A percentile compares a stretch with the other conserved stretches of the same genome.
These are phyloP conservation scores for Hydroisotoma schaefferi DNA, from an alignment of 2,888 invertebrate species.

Conservation along the genomic window DNA sequence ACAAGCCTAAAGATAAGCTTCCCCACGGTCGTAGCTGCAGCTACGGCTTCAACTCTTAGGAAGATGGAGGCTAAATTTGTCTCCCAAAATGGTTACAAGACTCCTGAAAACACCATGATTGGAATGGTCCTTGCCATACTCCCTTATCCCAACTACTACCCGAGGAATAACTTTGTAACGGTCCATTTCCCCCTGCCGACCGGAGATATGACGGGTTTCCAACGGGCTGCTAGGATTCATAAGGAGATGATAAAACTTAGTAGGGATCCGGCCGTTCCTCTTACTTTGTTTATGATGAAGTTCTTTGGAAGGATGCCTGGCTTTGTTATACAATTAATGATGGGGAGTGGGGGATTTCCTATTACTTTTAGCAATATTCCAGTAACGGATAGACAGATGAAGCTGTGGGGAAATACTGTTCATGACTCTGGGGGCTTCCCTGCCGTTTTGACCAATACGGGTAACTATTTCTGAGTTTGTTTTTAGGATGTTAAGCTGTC, in stretches of 20 bases:
- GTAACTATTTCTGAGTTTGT: slow-evolving; percentile 12
- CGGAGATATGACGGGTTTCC: slow-evolving; percentile 11
- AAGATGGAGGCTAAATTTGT: slow-evolving; percentile 29
- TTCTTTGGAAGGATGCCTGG: slow-evolving; percentile 42
- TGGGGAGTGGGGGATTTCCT: slow-evolving; percentile 38
- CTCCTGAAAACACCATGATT: slow-evolving; percentile 23
- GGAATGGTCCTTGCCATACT: slow-evolving; percentile 39
- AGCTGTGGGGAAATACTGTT: slow-evolving; percentile 36
- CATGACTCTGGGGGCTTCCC: slow-evolving; percentile 33
- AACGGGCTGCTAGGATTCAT: slow-evolving; percentile 24
- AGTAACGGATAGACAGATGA: slow-evolving; percentile 31
- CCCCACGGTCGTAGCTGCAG: slow-evolving; percentile 33
- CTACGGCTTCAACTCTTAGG: slow-evolving; percentile 24
- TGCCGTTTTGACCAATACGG: slow-evolving; percentile 37
- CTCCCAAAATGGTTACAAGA: background rate
- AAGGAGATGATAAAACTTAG: slow-evolving; percentile 25
- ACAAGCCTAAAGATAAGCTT: slow-evolving; percentile 20
- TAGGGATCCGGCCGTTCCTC: slow-evolving; percentile 24
- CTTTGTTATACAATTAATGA: slow-evolving; percentile 29
- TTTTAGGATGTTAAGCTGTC: no score
- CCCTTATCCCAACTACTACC: slow-evolving; percentile 34
- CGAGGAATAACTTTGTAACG: slow-evolving; percentile 41
- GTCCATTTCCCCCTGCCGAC: slow-evolving; percentile 28
- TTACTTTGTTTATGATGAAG: slow-evolving; percentile 36
- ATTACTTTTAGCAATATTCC: slow-evolving; percentile 40